A percentile compares a stretch with the other conserved stretches of the same genome.
Conservation (phyloP, 2,797 vertebrate species). For the Fundulus diaphanus region DNA sequence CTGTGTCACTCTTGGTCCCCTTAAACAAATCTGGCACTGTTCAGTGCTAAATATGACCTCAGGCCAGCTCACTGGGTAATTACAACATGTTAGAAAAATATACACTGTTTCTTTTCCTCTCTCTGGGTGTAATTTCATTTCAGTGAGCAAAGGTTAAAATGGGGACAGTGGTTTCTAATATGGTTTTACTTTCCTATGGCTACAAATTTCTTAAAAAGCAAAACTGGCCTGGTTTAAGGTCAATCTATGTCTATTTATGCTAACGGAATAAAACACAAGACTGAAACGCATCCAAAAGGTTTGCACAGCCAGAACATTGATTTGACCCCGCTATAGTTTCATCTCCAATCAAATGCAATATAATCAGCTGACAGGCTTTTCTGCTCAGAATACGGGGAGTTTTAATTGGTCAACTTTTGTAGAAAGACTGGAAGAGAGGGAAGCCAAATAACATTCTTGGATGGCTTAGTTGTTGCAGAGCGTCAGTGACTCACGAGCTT, state of each 20-base stretch:
- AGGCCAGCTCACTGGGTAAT: conserved; percentile 67
- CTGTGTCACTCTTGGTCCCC: conserved; percentile 59
- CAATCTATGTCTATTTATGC: conserved; percentile 54
- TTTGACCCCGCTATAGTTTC: conserved; percentile 27
- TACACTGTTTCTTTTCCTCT: conserved; percentile 48
- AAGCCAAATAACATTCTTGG: conserved; percentile 73
- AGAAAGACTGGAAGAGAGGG: conserved; percentile 51
- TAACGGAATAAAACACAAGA: conserved; percentile 28
- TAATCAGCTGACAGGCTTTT: conserved; percentile 62
- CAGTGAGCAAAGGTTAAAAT: conserved; percentile 63
- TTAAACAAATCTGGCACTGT: conserved; percentile 69
- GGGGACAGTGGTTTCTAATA: conserved; percentile 66
- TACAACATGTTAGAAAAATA: conserved; percentile 74
- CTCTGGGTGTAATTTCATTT: conserved; percentile 63
- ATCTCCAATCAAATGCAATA: conserved; percentile 41
- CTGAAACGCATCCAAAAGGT: conserved; percentile 26
- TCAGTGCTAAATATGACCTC: conserved; percentile 65
- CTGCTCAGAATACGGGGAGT: conserved; percentile 58
- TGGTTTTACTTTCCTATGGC: conserved; percentile 51
- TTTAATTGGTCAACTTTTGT: conserved; percentile 59
- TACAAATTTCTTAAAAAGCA: conserved; percentile 68
- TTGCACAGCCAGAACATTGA: conserved; percentile 27
- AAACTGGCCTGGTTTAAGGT: conserved; percentile 61
- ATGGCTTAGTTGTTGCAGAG: conserved; percentile 51
- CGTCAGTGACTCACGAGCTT: conserved; percentile 63